Conservation (phyloP, 2,113 vertebrate genomes). For the Herpetotheres cachinnans region DNA sequence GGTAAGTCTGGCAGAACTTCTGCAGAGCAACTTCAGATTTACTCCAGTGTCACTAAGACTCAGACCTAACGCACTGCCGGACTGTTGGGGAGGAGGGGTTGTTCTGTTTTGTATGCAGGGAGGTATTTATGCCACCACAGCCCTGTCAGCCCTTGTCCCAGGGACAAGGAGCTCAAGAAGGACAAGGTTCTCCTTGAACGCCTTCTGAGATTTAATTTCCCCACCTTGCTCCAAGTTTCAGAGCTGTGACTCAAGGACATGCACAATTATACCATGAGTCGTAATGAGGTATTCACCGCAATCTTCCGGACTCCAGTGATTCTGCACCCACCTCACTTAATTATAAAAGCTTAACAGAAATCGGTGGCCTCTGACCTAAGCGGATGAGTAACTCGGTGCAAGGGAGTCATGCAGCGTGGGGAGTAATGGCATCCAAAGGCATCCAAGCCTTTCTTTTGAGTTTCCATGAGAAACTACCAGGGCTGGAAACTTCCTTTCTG, state of each 20-base stretch:
- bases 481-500: background rate
- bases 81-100: background rate
- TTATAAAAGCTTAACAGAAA: background rate
- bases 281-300: background rate
- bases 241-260: slow-evolving; percentile 24
- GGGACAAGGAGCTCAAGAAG: background rate
- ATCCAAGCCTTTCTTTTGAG: background rate
- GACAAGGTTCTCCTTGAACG: background rate
- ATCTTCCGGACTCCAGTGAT: background rate
- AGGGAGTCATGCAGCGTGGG: background rate
- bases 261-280: background rate
- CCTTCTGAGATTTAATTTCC: slow-evolving; percentile 10
- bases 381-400: background rate
- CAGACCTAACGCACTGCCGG: fast-evolving
- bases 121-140: background rate
- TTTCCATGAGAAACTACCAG: background rate
- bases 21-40: background rate
- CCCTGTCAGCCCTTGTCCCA: background rate
- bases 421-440: background rate
- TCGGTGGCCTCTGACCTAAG: background rate
- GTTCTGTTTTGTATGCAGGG: background rate
- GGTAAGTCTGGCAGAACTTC: background rate
- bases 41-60: background rate
- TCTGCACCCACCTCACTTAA: background rate
- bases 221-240: background rate